phyloP scores from a whole-genome alignment of 2,888 invertebrate species.

The Euzetes globulus region DNA sequence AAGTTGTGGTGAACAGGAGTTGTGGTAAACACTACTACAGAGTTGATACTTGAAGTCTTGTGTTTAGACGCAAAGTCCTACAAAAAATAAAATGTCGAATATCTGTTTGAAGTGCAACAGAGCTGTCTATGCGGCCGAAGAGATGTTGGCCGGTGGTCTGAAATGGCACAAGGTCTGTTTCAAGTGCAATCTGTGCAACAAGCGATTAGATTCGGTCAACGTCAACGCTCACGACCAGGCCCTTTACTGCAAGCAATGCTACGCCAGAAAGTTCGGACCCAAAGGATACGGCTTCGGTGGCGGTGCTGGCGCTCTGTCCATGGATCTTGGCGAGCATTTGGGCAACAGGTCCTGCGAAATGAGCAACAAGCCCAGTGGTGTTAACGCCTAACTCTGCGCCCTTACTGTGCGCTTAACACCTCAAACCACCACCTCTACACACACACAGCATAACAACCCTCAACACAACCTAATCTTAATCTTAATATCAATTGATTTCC shows the following conservation, averaged over 20 bases:
- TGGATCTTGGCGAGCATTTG: slow-evolving; percentile 37
- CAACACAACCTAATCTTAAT: neutral
- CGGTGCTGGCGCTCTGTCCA: slow-evolving; percentile 74
- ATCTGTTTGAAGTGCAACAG: slow-evolving; percentile 70
- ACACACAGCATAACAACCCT: neutral
- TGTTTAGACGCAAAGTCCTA: neutral
- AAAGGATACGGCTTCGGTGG: slow-evolving; percentile 89
- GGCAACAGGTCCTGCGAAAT: slow-evolving; percentile 35
- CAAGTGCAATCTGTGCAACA: slow-evolving; percentile 84
- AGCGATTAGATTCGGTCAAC: slow-evolving; percentile 88
- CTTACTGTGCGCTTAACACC: too few species aligned
- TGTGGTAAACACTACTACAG: neutral
- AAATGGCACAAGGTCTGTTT: slow-evolving; percentile 84
- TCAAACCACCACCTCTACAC: neutral
- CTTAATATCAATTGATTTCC: neutral
- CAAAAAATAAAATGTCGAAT: neutral
- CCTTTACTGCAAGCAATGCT: slow-evolving; percentile 87
- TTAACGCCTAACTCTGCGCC: slow-evolving; percentile 5
- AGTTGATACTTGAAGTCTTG: neutral
- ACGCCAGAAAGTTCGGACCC: slow-evolving; percentile 95
- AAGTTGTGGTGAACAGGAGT: neutral
- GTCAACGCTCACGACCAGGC: slow-evolving; percentile 88
- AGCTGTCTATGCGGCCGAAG: slow-evolving; percentile 76
- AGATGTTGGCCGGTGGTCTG: slow-evolving; percentile 76
- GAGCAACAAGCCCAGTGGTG: slow-evolving; percentile 36